These are phyloP conservation scores for Umimayanthus chanpuru DNA, from an alignment of 92 coral and sea anemone genomes.

Conservation along the genomic window DNA sequence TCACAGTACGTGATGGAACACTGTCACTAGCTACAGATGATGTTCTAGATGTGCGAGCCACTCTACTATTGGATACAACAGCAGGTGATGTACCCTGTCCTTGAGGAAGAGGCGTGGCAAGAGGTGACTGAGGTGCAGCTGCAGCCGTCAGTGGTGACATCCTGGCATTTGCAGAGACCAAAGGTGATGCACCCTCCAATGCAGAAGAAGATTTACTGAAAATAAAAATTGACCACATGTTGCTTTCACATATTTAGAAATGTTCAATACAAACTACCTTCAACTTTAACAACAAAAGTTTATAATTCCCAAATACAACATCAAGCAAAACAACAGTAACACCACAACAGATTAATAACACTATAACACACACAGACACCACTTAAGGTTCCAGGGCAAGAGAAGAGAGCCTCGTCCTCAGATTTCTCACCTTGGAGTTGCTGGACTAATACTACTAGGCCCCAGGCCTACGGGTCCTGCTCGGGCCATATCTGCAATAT, in stretches of 20 bases:
- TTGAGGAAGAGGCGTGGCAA: slow-evolving; percentile 81
- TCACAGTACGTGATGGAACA: slow-evolving; percentile 82
- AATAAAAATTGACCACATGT: not conserved
- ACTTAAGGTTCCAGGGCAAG: no score
- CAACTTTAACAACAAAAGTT: not conserved
- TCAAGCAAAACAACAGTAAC: no score
- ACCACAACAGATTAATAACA: no score
- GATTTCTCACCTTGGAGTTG: slow-evolving; percentile 78
- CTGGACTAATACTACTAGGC: slow-evolving; percentile 74
- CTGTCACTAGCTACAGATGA: slow-evolving; percentile 94
- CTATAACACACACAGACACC: no score
- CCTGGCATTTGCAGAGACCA: slow-evolving; percentile 80
- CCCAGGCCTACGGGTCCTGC: slow-evolving; percentile 91
- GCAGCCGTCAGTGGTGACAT: slow-evolving; percentile 77
- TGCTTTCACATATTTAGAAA: not conserved
- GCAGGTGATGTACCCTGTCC: slow-evolving; percentile 69
- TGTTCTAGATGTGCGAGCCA: slow-evolving; percentile 82
- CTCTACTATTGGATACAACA: slow-evolving; percentile 53
- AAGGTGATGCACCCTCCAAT: slow-evolving; percentile 58
- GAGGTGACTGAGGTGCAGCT: slow-evolving; percentile 88
- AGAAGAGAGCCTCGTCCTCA: no score
- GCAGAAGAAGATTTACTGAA: slow-evolving; percentile 30
- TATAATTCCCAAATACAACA: no score
- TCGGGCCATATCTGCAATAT: slow-evolving; percentile 83
- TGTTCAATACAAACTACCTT: not conserved